These are phyloP conservation scores for Drosophila prostipennis DNA, from an alignment of 2,888 invertebrate genomes.

Conservation along the genomic window DNA sequence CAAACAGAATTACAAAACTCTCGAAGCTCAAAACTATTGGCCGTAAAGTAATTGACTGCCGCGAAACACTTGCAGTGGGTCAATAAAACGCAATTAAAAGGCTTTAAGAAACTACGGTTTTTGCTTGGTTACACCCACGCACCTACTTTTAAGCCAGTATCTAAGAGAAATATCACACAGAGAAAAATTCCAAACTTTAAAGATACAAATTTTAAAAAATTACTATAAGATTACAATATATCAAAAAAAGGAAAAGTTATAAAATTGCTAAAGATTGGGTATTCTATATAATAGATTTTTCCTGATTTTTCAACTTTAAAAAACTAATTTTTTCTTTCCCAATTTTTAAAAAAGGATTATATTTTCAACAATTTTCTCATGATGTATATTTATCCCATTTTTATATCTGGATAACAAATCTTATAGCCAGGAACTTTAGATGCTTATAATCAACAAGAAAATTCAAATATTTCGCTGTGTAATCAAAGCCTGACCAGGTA, in stretches of 20 bases:
- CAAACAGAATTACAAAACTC: slow-evolving; percentile 49
- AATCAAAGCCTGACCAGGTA: slow-evolving; percentile 8
- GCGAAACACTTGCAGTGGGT: slow-evolving; percentile 32
- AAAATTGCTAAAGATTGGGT: too few relatives aligned
- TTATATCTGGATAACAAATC: not conserved
- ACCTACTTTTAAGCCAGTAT: slow-evolving; percentile 4
- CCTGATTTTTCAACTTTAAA: too few relatives aligned
- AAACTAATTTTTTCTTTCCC: too few relatives aligned
- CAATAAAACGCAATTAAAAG: slow-evolving; percentile 24
- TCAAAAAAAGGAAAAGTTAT: too few relatives aligned
- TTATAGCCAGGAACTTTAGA: too few relatives aligned
- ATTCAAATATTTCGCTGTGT: not conserved
- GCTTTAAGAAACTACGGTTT: slow-evolving; percentile 11
- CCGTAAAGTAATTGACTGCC: slow-evolving; percentile 32
- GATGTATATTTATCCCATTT: not conserved
- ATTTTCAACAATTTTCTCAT: too few relatives aligned
- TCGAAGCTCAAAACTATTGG: slow-evolving; percentile 17
- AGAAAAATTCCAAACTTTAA: not conserved
- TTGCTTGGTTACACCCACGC: slow-evolving; percentile 9
- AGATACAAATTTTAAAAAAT: not conserved
- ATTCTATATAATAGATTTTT: too few relatives aligned
- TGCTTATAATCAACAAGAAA: not conserved
- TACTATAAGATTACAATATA: not conserved
- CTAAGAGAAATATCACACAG: not conserved
- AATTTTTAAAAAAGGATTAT: too few relatives aligned